Base-by-base conservation (phyloP, 2,797 vertebrate species). In the Sebastes goodei region DNA sequence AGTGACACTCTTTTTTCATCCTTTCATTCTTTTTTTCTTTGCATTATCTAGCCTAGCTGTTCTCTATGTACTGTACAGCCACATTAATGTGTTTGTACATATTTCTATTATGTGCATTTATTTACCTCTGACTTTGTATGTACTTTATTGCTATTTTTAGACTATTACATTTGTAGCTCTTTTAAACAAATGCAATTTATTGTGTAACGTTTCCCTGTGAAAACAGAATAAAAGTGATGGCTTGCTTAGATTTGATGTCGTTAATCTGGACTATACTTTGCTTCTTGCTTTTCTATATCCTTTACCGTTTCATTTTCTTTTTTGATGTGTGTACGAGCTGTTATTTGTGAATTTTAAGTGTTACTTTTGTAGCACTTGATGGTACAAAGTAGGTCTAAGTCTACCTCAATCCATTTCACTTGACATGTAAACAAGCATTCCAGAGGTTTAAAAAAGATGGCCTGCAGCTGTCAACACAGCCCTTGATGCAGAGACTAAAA, bases 401-500 rank as follows among this genome's bases (percentile, higher is more conserved):
- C n/a, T 59, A 33, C 11, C 66, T 32, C 4, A 17, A 67, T 53
- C 60, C 29, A 35, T 72, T 88, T 84, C 32, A 68, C 25, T 33
- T 72, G 35, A 79, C 71, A 71, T 23, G 63, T 80, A 82, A 80
- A 75, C 55, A 70, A 71, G 59, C 29, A 32, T 23, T 61, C 69
- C 55, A 49, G 46, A 75, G 60, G 67, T 63, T 62, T 64, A 46
- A 66, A 69, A 79, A 79, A 62, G 69, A 64, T 32, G 71, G 66
- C 68, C 65, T 77, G 55, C 67, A 80, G 85, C 80, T 86, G 73
- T 81, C 74, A 79, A 77, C 66, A 60, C 42, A 82, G 72, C 29
- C 66, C 64, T 70, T 78, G 33, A 78, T 35, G 82, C 81, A 53
- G 42, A 68, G 69, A 78, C 78, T 80, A 80, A 89, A 93, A 87